A percentile compares a stretch with the other conserved stretches of the same genome.
phyloP scores from a whole-genome alignment of 1,140 invertebrate genomes.

The Dolichoris vasculosae region DNA sequence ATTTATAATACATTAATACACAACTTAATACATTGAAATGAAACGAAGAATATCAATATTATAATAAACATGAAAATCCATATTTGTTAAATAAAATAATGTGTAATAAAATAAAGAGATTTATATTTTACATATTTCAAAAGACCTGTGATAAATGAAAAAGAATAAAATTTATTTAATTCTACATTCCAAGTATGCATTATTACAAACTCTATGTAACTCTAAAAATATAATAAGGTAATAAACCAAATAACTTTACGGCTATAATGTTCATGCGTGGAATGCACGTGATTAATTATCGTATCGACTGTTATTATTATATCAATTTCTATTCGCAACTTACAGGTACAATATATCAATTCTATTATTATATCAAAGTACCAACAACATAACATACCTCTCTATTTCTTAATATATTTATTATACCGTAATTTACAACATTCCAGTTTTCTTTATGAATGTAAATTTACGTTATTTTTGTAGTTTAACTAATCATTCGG shows the following conservation, averaged over 20 bases:
- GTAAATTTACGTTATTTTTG: not conserved
- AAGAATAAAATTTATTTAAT: not conserved
- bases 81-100: too few species aligned
- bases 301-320: not conserved
- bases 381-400: not conserved
- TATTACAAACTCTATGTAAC: not conserved
- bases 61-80: too few species aligned
- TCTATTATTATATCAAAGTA: too few species aligned
- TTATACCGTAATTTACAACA: not conserved
- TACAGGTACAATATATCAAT: too few species aligned
- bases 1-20: too few species aligned
- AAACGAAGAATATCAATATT: too few species aligned
- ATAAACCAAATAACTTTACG: not conserved
- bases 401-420: constrained; percentile 12
- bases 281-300: not conserved
- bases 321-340: too few species aligned
- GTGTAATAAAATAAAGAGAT: too few species aligned
- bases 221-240: not conserved
- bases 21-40: too few species aligned
- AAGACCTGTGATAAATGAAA: too few species aligned
- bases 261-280: not conserved
- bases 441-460: not conserved
- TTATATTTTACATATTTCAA: too few species aligned
- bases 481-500: not conserved
- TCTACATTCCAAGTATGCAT: not conserved